Conservation (phyloP, 2,113 vertebrate species). For the human (Homo sapiens) region GRCh38 chr9:74636501-74637000, state of each 20-base stretch:
- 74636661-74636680: neutral
- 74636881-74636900: neutral
- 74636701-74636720: neutral
- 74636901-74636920: neutral
- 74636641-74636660: neutral
- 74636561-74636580: neutral
- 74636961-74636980: neutral
- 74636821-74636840: neutral
- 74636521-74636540: neutral
- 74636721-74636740: neutral
- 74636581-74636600: neutral
- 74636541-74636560: neutral
- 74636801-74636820: neutral
- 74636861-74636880: neutral
- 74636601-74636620: neutral
- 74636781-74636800: neutral
- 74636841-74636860: neutral
- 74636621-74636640: neutral
- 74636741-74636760: neutral
- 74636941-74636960: neutral
- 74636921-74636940: neutral
- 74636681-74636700: neutral
- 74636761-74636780: neutral
- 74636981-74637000: neutral
- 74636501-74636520: neutral